Evolutionary conservation across 2,113 vertebrate species (phyloP), one percentile per base, ranked within the genome.

Genomic region (Sarotherodon lohbergeri): DNA sequence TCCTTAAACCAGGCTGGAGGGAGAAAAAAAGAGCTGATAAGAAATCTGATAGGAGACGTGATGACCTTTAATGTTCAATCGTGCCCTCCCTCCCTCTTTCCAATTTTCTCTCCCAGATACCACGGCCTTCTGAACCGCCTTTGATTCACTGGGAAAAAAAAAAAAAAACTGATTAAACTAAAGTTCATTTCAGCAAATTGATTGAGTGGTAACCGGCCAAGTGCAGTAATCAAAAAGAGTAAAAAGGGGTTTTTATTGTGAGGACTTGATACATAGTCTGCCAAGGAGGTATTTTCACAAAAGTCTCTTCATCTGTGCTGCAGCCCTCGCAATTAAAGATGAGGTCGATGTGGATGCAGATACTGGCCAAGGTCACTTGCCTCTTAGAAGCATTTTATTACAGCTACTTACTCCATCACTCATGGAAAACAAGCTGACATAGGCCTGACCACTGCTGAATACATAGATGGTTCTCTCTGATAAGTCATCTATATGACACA

Each of bases 31-130:
- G 24, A 63, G 27, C 59, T 89, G 92, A 94, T 94, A 90, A 91
- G 88, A 91, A 94, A 92, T 93, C 89, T 90, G 91, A 95, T 92
- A 90, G 87, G 89, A 83, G 83, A 81, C 29, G 78, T 78, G 91
- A 93, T 93, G 92, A 95, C 93, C 93, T 94, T 93, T 91, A 93
- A 84, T 92, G 89, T 91, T 91, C 92, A 92, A 81, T 93, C 82
- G 34, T 80, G 61, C 86, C 59, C 81, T 55, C 80, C 88, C 83
- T 92, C 82, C 68, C 76, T 63, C 24, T 93, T 89, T 90, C 83
- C 86, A 91, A 89, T 93, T 93, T 92, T 91, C 82, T 92, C 83
- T 86, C 85, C 68, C 85, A 61, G 87, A 88, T 88, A 82, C 66
- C 10, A 5, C 41, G 59, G 66, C 88, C 84, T 88, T 90, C 81